A percentile compares a stretch with the other conserved stretches of the same genome.
These are phyloP conservation scores for Pollachius pollachius DNA, from an alignment of 2,113 vertebrate genomes.

Conservation along the genomic window DNA sequence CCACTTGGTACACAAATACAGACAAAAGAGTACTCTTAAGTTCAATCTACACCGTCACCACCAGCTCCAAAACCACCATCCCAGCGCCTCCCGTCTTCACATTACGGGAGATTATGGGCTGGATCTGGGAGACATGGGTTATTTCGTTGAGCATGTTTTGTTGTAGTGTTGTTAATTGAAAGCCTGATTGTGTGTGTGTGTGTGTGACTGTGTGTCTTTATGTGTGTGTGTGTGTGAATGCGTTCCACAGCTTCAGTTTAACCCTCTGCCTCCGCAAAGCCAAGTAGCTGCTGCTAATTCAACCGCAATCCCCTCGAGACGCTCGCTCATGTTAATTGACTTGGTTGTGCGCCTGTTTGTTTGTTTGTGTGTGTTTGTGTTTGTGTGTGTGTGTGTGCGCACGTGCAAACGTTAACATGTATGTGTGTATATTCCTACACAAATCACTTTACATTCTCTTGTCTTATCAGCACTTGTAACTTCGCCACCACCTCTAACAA, in stretches of 20 bases:
- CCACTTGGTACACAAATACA: conserved; percentile 11
- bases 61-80: no score
- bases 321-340: conserved; percentile 66
- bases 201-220: conserved; percentile 52
- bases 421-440: conserved; percentile 36
- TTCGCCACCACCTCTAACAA: neutral
- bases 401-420: conserved; percentile 25
- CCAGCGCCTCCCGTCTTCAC: neutral
- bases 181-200: conserved; percentile 55
- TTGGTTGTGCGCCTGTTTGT: conserved; percentile 36
- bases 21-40: neutral
- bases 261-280: no score
- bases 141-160: conserved; percentile 45
- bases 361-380: conserved; percentile 29
- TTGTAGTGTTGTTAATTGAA: conserved; percentile 58
- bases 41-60: no score
- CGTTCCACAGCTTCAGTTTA: no score
- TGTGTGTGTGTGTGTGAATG: neutral
- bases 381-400: conserved; percentile 25
- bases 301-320: conserved; percentile 71
- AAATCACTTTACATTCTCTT: conserved; percentile 58
- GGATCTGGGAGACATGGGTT: neutral
- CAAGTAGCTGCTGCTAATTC: conserved; percentile 67
- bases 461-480: conserved; percentile 57
- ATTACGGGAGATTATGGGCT: conserved; percentile 1